Evolutionary conservation across 2,888 invertebrate species (phyloP), one percentile per base, ranked within the genome.

Genomic region (Drosophila monieri): DNA sequence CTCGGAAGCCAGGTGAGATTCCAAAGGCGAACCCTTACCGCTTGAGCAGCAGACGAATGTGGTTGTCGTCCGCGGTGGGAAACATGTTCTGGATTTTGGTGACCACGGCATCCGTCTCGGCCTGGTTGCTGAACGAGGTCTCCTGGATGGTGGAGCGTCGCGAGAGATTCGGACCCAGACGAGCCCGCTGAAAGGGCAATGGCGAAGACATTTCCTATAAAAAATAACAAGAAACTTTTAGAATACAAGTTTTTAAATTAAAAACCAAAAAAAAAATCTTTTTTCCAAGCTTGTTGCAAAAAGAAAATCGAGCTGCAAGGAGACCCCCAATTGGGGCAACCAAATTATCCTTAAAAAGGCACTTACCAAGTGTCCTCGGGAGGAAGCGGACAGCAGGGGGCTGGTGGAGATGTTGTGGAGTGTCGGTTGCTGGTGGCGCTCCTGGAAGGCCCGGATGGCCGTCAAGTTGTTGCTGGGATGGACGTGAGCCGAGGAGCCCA

Each of bases 61-160:
- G 97, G 25, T 95, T 95, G 88, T 97, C 97, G 67, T 95, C 94
- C 55, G 97, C 97, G 6, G 97, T 97, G 2, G 97, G 97, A 90
- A 98, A 97, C 95, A 97, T 95, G 47, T 96, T 94, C 85, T 95
- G 94, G 80, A 97, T 96, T 91, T 96, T 97, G 41, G 94, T 93
- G 12, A 96, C 96, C 61, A 95, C 93, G 6, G 95, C 94, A 78
- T 96, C 96, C 0, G 94, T 94, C 73, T 96, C 95, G 6, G 93
- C 92, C 54, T 93, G 93, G 67, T 94, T 93, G 1, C 93, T 93
- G 61, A 94, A 92, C 52, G 94, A 93, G 3, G 95, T 94, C 86
- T 95, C 95, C 78, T 94, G 94, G 27, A 91, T 91, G n/a, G 91
- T 91, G 39, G 90, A 90, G 9, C 91, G 91, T 1, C 90, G 85